phyloP scores from a whole-genome alignment of 37 sponge, comb jelly and placozoan species.

The Lycopodina hypogea region DNA sequence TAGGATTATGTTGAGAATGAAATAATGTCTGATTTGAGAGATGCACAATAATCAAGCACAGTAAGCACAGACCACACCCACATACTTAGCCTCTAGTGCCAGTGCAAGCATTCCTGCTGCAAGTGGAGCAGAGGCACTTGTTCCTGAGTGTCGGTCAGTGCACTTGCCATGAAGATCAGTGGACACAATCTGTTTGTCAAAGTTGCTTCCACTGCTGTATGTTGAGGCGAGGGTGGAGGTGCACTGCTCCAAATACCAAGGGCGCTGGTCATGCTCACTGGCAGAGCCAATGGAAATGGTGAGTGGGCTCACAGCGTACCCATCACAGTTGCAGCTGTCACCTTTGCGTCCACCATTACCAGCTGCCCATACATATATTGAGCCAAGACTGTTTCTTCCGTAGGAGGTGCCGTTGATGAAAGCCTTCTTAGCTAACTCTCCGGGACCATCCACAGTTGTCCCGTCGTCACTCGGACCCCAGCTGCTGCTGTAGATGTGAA shows the following conservation, averaged over 20 bases:
- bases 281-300: conserved; percentile 88
- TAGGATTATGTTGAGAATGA: too few species aligned
- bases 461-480: conserved; percentile 99
- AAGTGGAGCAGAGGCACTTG: conserved; percentile 80
- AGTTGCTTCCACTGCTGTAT: conserved; percentile 82
- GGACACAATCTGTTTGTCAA: conserved; percentile 70
- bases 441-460: conserved; percentile 96
- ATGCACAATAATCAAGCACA: background rate
- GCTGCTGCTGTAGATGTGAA: conserved; percentile 96
- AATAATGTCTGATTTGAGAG: too few species aligned
- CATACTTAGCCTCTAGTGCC: conserved; percentile 87
- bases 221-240: conserved; percentile 91
- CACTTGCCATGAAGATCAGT: conserved; percentile 60
- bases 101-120: conserved; percentile 87
- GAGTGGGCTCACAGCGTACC: conserved; percentile 92
- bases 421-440: conserved; percentile 71
- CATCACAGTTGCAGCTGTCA: conserved; percentile 98
- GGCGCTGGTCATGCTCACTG: conserved; percentile 69
- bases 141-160: conserved; percentile 73
- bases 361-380: conserved; percentile 97
- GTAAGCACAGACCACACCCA: background rate
- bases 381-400: conserved; percentile 88
- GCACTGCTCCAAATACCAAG: conserved; percentile 96
- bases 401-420: conserved; percentile 65
- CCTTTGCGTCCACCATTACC: conserved; percentile 89